Evolutionary conservation across 2,888 invertebrate species (phyloP), one percentile per base, ranked within the genome.

Genomic region (Amblyjoppa proteus): DNA sequence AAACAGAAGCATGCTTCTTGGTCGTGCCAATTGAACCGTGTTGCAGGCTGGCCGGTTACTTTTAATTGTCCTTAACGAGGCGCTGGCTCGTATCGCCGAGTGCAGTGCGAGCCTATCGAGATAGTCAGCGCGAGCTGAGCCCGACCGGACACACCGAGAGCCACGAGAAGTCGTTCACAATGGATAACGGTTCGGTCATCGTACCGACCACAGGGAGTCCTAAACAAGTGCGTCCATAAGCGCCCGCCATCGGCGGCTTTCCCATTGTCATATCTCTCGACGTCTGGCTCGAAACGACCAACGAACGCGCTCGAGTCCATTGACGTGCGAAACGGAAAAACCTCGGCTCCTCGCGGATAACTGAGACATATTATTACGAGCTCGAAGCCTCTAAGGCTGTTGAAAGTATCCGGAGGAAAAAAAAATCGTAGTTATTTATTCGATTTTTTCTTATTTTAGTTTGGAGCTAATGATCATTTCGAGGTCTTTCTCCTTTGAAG

Each of bases 1-100:
- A 11, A 4, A 16, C n/a, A 53, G 41, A 64, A 25, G 31, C 61
- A 64, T 11, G 51, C n/a, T 69, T 68, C 34, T 81, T 70, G 64
- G 69, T 68, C 58, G 69, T 70, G 85, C 85, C 91, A 91, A 92
- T 92, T 92, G 91, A 91, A 88, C 87, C 88, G 88, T 84, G 83
- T 86, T 87, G 87, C 58, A 81, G 86, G 86, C 89, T 83, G 81
- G 88, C 85, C 88, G 85, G 88, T 90, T 88, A 89, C 88, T 90
- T 91, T 91, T 91, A 91, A 92, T 92, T 92, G 91, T 91, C 88
- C 86, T 88, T 90, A 91, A 92, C 89, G 89, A 90, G 88, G 85
- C 88, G 25, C 34, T 51, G 66, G 73, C 41, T 58, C 51, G 31
- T 66, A 45, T 20, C 41, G 70, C n/a, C 25, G 56, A 66, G 82